Conservation (phyloP, 2,888 invertebrate species). For the Ametastegia equiseti region DNA sequence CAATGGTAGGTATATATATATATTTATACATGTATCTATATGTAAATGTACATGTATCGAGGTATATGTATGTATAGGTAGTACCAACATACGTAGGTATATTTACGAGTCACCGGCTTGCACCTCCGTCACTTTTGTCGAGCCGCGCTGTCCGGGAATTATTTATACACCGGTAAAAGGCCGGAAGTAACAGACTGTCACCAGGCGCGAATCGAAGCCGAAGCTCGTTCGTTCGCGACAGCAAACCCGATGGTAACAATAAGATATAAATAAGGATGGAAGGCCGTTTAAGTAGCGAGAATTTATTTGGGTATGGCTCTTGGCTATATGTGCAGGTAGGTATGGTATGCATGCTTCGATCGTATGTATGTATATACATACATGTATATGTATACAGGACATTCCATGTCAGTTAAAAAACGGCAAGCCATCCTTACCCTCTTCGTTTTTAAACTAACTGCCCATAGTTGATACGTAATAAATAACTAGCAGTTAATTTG, state of each 20-base stretch:
- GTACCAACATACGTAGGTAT: neutral
- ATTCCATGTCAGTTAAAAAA: too few relatives aligned
- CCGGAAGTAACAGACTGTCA: constrained; percentile 48
- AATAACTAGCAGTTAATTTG: too few relatives aligned
- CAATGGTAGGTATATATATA: too few relatives aligned
- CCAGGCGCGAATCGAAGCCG: constrained; percentile 41
- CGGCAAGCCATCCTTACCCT: too few relatives aligned
- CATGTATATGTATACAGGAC: neutral
- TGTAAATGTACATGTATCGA: neutral
- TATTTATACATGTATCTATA: constrained; percentile 8
- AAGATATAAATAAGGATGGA: constrained; percentile 39
- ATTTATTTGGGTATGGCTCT: constrained; percentile 25
- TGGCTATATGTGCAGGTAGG: neutral
- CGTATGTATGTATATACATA: neutral
- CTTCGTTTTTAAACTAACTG: too few relatives aligned
- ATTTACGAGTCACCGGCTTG: constrained; percentile 43
- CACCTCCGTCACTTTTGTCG: constrained; percentile 47
- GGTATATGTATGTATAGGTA: neutral
- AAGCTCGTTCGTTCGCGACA: constrained; percentile 28
- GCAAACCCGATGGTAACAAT: constrained; percentile 16
- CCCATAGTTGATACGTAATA: too few relatives aligned
- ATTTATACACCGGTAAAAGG: constrained; percentile 45
- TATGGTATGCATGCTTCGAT: too few relatives aligned
- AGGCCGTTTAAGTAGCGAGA: constrained; percentile 37
- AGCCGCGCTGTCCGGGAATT: constrained; percentile 42